phyloP scores from a whole-genome alignment of 2,797 vertebrate species.

The Phaenicophaeus curvirostris region DNA sequence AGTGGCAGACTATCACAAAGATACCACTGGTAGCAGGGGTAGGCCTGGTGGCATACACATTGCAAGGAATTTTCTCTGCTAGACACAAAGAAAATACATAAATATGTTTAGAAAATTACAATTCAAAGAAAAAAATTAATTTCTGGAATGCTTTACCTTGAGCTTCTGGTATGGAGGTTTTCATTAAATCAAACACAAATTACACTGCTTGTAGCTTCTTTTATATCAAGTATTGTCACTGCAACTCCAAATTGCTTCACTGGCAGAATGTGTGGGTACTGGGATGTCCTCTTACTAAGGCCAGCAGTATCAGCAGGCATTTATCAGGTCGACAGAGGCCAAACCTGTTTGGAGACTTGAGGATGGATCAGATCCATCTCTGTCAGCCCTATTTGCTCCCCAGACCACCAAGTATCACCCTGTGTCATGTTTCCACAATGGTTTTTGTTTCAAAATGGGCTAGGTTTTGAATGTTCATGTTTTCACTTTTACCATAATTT shows the following conservation, averaged over 20 bases:
- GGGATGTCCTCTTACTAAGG: neutral
- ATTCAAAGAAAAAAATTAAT: neutral
- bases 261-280: neutral
- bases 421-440: neutral
- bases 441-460: neutral
- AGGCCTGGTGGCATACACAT: neutral
- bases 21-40: neutral
- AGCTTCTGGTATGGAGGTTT: neutral
- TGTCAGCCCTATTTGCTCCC: neutral
- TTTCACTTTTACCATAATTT: neutral
- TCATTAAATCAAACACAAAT: neutral
- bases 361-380: neutral
- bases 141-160: neutral
- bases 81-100: neutral
- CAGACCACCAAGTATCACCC: neutral
- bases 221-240: neutral
- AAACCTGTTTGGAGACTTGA: neutral
- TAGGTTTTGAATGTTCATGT: neutral
- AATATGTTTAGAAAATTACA: neutral
- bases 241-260: neutral
- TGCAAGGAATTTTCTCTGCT: neutral
- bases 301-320: neutral
- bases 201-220: neutral
- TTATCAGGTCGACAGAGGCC: neutral
- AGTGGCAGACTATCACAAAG: neutral